phyloP scores from a whole-genome alignment of 35 echinoderm and acorn worm genomes.

The Chiridota heheva region DNA sequence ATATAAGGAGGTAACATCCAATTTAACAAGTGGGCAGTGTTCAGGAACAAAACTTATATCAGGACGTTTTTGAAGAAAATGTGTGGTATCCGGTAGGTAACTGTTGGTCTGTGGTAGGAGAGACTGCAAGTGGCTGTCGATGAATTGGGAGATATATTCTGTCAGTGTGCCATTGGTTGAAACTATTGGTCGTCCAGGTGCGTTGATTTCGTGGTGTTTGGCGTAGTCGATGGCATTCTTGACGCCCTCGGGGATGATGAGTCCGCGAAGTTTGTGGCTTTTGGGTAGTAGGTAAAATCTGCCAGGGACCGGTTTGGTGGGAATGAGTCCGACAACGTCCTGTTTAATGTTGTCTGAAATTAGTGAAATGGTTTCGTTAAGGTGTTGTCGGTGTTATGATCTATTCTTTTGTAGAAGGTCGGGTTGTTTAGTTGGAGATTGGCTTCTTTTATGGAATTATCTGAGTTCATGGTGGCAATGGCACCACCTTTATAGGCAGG shows the following conservation, averaged over 20 bases:
- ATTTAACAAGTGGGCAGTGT: conserved; percentile 1
- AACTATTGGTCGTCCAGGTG: neutral
- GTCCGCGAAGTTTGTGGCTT: too few relatives aligned
- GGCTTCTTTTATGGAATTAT: neutral
- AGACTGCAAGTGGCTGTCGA: neutral
- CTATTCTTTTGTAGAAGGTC: too few relatives aligned
- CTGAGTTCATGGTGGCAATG: neutral
- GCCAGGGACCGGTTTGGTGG: neutral
- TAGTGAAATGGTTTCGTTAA: too few relatives aligned
- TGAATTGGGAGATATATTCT: conserved; percentile 8
- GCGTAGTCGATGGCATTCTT: neutral
- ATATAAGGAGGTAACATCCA: conserved; percentile 13
- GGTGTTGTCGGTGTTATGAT: too few relatives aligned
- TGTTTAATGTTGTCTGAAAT: too few relatives aligned
- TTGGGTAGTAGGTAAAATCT: neutral
- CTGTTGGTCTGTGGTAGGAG: neutral
- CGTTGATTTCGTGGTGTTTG: neutral
- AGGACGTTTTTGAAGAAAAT: neutral
- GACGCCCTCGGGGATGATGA: too few relatives aligned
- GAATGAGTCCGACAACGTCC: too few relatives aligned
- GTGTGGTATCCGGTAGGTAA: conserved; percentile 11
- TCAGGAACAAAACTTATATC: too few relatives aligned
- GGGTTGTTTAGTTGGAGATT: too few relatives aligned
- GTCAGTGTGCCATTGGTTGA: conserved; percentile 3
- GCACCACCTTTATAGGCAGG: neutral